Evolutionary conservation across 2,888 invertebrate genomes (phyloP).

Genomic region (Heteromurus nitidus): DNA sequence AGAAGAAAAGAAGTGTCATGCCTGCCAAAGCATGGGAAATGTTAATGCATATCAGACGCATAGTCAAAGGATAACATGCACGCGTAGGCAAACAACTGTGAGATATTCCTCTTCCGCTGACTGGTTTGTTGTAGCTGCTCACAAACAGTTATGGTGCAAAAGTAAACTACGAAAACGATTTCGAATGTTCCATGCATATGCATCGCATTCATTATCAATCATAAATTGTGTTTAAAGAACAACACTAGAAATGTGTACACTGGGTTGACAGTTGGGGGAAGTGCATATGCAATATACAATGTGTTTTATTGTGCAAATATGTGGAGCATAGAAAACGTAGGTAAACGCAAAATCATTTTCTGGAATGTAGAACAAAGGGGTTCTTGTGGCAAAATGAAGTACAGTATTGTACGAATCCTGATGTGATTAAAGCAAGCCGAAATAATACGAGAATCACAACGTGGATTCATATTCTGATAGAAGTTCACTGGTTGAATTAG

Average conservation of each 20-base stretch:
- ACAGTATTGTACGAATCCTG: too few relatives aligned
- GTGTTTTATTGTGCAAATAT: too few relatives aligned
- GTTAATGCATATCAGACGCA: constrained; percentile 62
- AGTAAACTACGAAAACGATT: constrained; percentile 17
- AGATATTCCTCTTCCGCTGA: neutral
- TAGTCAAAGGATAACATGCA: constrained; percentile 49
- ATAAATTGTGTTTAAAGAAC: constrained; percentile 49
- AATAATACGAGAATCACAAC: too few relatives aligned
- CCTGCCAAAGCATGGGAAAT: constrained; percentile 65
- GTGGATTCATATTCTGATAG: too few relatives aligned
- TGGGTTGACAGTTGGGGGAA: too few relatives aligned
- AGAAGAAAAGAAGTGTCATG: constrained; percentile 65
- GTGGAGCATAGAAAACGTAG: too few relatives aligned
- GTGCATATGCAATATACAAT: neutral
- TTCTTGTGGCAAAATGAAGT: too few relatives aligned
- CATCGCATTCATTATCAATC: constrained; percentile 56
- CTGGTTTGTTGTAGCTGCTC: neutral
- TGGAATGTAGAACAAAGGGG: too few relatives aligned
- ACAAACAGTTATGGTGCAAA: neutral
- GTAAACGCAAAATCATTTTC: too few relatives aligned
- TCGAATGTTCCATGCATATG: constrained; percentile 33
- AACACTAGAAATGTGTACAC: too few relatives aligned
- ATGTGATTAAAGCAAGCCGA: too few relatives aligned
- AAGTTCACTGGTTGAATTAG: too few relatives aligned
- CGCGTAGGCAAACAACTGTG: neutral